Conservation (phyloP, 2,113 vertebrate genomes). For the Pteruthius melanotis region DNA sequence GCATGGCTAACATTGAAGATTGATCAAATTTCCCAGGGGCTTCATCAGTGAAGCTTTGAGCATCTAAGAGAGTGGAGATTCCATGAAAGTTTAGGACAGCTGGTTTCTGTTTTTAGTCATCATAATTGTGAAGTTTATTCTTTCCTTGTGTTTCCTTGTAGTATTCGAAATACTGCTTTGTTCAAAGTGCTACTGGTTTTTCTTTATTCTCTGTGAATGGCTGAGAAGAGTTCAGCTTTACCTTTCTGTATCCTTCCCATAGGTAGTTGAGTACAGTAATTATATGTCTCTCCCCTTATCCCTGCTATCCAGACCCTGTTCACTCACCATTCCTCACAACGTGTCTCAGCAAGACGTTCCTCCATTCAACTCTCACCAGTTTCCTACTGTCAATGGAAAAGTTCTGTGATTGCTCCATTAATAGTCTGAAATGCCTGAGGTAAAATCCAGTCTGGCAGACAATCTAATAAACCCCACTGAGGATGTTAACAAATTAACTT, state of each 20-base stretch:
- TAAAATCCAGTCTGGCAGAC: neutral
- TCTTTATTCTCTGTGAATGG: neutral
- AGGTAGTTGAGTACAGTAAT: neutral
- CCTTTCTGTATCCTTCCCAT: neutral
- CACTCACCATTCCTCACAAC: neutral
- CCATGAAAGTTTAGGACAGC: neutral
- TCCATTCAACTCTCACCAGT: neutral
- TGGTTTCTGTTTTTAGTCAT: neutral
- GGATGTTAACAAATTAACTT: neutral
- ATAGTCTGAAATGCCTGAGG: neutral
- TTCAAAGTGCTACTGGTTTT: accelerated
- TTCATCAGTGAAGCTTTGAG: neutral
- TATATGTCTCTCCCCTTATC: neutral
- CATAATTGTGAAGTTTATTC: neutral
- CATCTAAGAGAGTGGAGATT: neutral
- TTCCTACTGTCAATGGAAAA: neutral
- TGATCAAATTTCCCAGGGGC: neutral
- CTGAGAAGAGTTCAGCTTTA: neutral
- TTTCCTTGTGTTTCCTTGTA: neutral
- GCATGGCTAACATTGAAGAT: neutral
- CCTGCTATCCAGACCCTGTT: neutral
- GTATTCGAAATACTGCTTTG: neutral
- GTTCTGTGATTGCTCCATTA: neutral
- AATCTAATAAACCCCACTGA: neutral
- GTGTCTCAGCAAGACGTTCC: neutral